Conservation (phyloP, 37 sponge, comb jelly and placozoan species). For the Beroe ovata region DNA sequence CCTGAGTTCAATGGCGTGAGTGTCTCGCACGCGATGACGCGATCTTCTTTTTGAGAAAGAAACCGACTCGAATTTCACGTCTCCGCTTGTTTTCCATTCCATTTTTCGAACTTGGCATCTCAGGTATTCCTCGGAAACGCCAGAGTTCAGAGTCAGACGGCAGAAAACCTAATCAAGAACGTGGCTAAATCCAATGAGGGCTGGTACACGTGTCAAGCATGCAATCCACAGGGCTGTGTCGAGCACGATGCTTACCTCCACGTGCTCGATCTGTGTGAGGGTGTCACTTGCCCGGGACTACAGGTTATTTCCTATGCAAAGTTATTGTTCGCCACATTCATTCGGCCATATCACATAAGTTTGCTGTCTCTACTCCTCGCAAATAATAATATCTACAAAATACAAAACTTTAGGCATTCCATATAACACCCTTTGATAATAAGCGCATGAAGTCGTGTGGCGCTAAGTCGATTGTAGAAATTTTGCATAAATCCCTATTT, state of each 20-base stretch:
- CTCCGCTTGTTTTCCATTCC: neutral
- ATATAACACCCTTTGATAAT: too few relatives aligned
- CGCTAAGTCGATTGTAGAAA: too few relatives aligned
- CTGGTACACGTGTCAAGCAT: slow-evolving; percentile 60
- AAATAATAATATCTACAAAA: too few relatives aligned
- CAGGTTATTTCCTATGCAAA: too few relatives aligned
- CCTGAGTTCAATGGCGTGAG: neutral
- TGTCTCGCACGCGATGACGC: neutral
- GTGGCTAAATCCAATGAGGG: slow-evolving; percentile 37
- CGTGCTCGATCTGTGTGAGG: slow-evolving; percentile 48
- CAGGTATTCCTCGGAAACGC: neutral
- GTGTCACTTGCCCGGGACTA: slow-evolving; percentile 28
- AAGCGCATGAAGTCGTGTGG: too few relatives aligned
- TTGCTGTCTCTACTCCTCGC: too few relatives aligned
- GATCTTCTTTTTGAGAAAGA: too few relatives aligned
- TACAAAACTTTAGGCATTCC: too few relatives aligned
- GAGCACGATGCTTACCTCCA: slow-evolving; percentile 20
- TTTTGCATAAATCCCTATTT: too few relatives aligned
- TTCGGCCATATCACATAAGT: neutral
- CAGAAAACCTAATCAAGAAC: slow-evolving; percentile 19
- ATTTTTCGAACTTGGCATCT: neutral
- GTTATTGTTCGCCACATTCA: too few relatives aligned
- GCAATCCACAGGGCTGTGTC: slow-evolving; percentile 15
- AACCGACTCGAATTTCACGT: too few relatives aligned
- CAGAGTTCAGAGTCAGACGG: slow-evolving; percentile 13